Evolutionary conservation across 2,797 vertebrate species (phyloP).

Genomic region (Lepus townsendii): DNA sequence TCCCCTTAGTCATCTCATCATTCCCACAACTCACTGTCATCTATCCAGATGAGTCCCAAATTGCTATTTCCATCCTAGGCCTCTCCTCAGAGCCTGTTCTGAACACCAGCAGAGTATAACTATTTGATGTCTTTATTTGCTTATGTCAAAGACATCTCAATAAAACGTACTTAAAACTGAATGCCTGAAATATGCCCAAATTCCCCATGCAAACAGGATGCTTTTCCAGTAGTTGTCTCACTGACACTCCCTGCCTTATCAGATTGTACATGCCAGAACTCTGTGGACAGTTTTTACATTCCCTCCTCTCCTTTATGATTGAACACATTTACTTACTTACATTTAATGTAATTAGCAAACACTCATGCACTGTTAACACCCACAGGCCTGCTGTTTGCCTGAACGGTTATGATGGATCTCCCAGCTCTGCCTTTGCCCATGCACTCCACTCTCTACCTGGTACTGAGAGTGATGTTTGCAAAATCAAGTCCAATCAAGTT

Average conservation of each 20-base stretch:
- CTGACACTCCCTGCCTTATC: neutral
- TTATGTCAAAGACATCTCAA: neutral
- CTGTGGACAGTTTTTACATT: neutral
- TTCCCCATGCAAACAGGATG: neutral
- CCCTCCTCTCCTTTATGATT: neutral
- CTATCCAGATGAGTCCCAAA: neutral
- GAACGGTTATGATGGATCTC: neutral
- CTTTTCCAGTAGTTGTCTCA: neutral
- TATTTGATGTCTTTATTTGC: neutral
- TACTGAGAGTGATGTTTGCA: slow-evolving; percentile 19
- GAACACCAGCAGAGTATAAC: neutral
- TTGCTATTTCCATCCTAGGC: neutral
- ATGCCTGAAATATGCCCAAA: neutral
- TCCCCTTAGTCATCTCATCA: neutral
- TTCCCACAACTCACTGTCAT: neutral
- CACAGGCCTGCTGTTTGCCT: slow-evolving; percentile 1
- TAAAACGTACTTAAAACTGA: neutral
- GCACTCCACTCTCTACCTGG: neutral
- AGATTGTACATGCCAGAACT: slow-evolving; percentile 20
- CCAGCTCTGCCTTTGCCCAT: neutral
- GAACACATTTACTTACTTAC: neutral
- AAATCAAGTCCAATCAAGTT: neutral
- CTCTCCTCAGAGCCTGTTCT: neutral
- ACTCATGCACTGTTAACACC: neutral
- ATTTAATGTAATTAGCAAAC: neutral